Evolutionary conservation across 1,140 invertebrate genomes (phyloP).

Genomic region (Stegodyphus mimosarum): DNA sequence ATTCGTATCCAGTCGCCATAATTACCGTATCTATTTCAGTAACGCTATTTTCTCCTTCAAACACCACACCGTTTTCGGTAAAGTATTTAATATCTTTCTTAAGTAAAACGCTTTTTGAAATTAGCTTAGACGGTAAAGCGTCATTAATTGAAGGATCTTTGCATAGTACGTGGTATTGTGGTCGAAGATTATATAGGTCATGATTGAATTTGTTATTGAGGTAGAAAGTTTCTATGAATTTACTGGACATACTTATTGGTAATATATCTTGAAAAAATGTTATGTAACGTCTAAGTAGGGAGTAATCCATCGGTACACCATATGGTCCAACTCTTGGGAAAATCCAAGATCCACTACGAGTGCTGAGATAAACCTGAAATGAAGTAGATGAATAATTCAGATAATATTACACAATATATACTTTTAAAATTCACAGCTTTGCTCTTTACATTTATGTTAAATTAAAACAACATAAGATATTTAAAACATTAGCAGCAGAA

Average conservation of each 20-base stretch:
- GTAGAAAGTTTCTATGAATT: conserved; percentile 47
- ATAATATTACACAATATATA: neutral
- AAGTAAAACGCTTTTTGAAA: conserved; percentile 68
- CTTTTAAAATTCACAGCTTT: neutral
- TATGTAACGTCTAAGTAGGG: conserved; percentile 9
- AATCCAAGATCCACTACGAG: conserved; percentile 70
- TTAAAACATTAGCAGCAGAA: too few relatives aligned
- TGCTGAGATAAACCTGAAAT: conserved; percentile 69
- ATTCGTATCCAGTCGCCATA: conserved; percentile 68
- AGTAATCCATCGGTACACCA: conserved; percentile 66
- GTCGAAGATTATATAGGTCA: conserved; percentile 68
- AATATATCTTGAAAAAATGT: conserved; percentile 24
- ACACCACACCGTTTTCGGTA: conserved; percentile 66
- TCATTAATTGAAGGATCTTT: conserved; percentile 73
- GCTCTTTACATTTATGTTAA: neutral
- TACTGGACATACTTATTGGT: conserved; percentile 29
- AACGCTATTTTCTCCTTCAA: conserved; percentile 63
- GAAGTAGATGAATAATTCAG: conserved; percentile 29
- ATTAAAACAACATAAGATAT: too few relatives aligned
- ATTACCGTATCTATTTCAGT: conserved; percentile 66
- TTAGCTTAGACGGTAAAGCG: conserved; percentile 70
- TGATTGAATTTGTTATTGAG: conserved; percentile 69
- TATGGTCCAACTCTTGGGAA: conserved; percentile 67
- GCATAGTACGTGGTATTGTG: conserved; percentile 67
- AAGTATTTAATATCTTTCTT: conserved; percentile 67